A percentile compares a stretch with the other conserved stretches of the same genome.
Conservation (phyloP, 2,888 invertebrate species). For the Nemurella pictetii region DNA sequence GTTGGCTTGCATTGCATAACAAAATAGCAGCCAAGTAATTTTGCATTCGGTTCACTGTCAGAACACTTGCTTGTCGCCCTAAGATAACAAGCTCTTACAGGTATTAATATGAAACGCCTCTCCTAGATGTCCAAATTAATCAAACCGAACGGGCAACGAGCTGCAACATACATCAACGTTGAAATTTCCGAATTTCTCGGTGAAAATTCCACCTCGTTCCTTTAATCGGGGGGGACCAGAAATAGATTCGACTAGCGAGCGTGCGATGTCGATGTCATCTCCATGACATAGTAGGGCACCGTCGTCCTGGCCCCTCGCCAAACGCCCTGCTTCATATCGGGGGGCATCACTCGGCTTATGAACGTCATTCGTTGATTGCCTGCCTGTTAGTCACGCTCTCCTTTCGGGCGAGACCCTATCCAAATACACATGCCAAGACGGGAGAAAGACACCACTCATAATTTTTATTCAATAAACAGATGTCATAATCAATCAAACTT, state of each 20-base stretch:
- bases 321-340: not conserved
- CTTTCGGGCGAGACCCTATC: conserved; percentile 7
- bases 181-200: not conserved
- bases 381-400: conserved; percentile 1
- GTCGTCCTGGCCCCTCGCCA: not conserved
- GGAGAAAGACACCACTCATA: conserved; percentile 41
- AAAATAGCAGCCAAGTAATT: not conserved
- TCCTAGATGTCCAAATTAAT: not conserved
- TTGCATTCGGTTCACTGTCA: not conserved
- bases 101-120: not conserved
- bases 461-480: conserved; percentile 16
- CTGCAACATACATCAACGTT: not conserved
- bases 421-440: conserved; percentile 15
- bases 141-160: not conserved
- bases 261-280: conserved; percentile 26
- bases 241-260: conserved; percentile 25
- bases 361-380: conserved; percentile 5
- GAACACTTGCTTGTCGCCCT: not conserved
- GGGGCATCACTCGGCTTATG: not conserved
- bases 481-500: not conserved
- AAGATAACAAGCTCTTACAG: not conserved
- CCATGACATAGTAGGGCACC: conserved; percentile 33
- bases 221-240: conserved; percentile 33
- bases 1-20: not conserved
- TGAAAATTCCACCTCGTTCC: not conserved